Conservation (phyloP, 2,888 invertebrate species). For the Drosophila rubida region DNA sequence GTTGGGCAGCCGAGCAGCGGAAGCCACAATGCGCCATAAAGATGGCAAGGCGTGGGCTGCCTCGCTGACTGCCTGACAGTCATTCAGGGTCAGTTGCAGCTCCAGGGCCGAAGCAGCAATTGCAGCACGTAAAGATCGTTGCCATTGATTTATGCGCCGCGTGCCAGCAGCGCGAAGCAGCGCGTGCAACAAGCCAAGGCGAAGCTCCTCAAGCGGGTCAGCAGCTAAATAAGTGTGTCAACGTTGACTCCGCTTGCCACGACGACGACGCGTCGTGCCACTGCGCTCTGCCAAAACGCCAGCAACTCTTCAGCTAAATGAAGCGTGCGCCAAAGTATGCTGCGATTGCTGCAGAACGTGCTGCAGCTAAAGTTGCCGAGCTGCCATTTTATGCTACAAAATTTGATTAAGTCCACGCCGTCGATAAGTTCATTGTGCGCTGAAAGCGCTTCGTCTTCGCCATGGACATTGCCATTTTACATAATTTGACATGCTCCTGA, state of each 20-base stretch:
- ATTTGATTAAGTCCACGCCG: conserved; percentile 75
- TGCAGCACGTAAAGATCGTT: conserved; percentile 78
- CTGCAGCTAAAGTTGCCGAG: conserved; percentile 19
- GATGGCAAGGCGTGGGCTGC: conserved; percentile 58
- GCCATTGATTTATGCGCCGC: conserved; percentile 80
- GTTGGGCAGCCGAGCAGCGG: conserved; percentile 49
- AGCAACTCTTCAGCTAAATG: conserved; percentile 50
- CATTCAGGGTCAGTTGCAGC: not conserved
- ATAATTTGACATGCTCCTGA: conserved; percentile 50
- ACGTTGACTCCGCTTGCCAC: conserved; percentile 21
- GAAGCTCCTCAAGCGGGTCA: conserved; percentile 66
- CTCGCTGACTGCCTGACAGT: conserved; percentile 22
- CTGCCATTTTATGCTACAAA: conserved; percentile 55
- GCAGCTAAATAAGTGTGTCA: conserved; percentile 77
- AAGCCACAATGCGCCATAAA: conserved; percentile 78
- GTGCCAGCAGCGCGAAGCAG: conserved; percentile 60
- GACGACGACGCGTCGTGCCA: not conserved
- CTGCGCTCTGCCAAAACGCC: conserved; percentile 12
- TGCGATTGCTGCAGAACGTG: conserved; percentile 49
- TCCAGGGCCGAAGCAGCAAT: conserved; percentile 32
- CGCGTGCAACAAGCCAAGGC: conserved; percentile 66
- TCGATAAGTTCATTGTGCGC: conserved; percentile 73
- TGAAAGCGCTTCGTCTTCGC: conserved; percentile 31
- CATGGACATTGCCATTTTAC: conserved; percentile 46
- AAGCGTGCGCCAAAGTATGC: conserved; percentile 66